Base-by-base conservation (phyloP, 2,888 invertebrate genomes). In the Philaethria dido region DNA sequence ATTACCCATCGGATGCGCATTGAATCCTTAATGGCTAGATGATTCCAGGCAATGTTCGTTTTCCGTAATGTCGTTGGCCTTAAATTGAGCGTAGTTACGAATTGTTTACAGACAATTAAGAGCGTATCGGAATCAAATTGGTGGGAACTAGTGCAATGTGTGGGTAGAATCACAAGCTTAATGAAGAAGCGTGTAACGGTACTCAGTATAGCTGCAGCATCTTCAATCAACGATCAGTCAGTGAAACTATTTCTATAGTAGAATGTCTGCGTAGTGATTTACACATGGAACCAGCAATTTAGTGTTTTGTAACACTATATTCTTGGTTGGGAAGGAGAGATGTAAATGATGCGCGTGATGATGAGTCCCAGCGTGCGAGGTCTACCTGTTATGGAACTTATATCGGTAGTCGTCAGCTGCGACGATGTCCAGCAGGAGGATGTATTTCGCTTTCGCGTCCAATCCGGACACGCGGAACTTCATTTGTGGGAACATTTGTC, bases 401-500 rank as follows among this genome's bases (percentile, higher is more conserved):
- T 98, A 98, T 94, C 98, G 95, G 95, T 98, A 99, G 94, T 99
- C 99, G 93, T 99, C 99, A 74, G 99, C 98, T 59, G 99, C 98
- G 80, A 99, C 98, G 91, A 99, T 98, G 95, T 99, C 99, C 96
- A 99, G 95, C 82, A 99, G 95, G 73, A 99, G 95, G 92, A 99
- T 99, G 95, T 99, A 99, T 94, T 99, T 99, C 87, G 99, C 98
- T 94, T 99, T 98, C 89, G 98, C 97, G 94, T 99, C 99, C 94
- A 99, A 94, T 80, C 99, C 99, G 86, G 98, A 97, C 82, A 99
- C 97, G 87, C 99, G 97, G 93, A 99, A 99, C 95, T 99, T 99
- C 97, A 98, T 99, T 94, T 99, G 98, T 84, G 99, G 99, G 94
- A 99, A 99, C 98, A 99, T 99, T 95, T 99, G 98, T 95, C 99